Conservation (phyloP, 2,797 vertebrate species). For the Rhynchotus rufescens region DNA sequence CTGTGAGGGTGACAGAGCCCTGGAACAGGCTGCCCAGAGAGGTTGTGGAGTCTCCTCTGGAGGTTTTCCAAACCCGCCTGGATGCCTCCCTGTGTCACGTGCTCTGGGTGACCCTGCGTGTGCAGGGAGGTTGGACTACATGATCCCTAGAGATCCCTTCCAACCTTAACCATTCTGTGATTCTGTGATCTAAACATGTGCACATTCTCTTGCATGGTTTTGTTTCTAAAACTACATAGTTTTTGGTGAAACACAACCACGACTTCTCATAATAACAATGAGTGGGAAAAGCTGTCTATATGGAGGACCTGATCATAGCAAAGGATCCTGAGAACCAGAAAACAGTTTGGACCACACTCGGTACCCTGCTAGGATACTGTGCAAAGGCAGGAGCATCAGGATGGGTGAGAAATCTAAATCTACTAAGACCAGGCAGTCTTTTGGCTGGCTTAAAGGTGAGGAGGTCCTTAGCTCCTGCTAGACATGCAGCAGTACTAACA, state of each 20-base stretch:
- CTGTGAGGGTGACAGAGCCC: too few relatives aligned
- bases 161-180: too few relatives aligned
- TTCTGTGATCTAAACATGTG: not conserved
- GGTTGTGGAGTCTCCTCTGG: too few relatives aligned
- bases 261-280: not conserved
- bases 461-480: not conserved
- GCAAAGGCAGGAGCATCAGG: not conserved
- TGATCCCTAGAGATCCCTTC: too few relatives aligned
- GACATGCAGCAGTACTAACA: not conserved
- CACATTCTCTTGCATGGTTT: not conserved
- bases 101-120: too few relatives aligned
- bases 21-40: too few relatives aligned
- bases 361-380: not conserved
- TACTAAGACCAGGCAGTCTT: not conserved
- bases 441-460: not conserved
- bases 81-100: too few relatives aligned
- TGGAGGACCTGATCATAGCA: not conserved
- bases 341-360: not conserved
- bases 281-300: not conserved
- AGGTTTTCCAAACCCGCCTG: too few relatives aligned
- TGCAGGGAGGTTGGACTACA: too few relatives aligned
- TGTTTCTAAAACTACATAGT: not conserved
- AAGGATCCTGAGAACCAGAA: not conserved
- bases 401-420: not conserved
- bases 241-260: not conserved